Evolutionary conservation across 1,140 invertebrate genomes (phyloP).

Genomic region (Mesaphorura yosii): DNA sequence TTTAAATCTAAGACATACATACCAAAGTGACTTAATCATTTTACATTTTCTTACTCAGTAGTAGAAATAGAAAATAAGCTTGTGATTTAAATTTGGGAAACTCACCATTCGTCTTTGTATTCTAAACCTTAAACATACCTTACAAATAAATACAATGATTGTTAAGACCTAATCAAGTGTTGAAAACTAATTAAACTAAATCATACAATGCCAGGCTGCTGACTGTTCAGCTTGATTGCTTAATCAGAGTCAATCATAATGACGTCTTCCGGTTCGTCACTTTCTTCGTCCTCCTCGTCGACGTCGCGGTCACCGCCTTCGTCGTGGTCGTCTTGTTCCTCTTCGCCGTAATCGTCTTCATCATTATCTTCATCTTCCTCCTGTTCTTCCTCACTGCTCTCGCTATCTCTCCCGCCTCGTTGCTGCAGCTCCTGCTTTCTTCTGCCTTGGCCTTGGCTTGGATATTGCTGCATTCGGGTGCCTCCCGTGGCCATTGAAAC

Average conservation of each 20-base stretch:
- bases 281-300: slow-evolving; percentile 3
- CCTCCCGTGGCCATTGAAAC: background rate
- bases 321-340: slow-evolving; percentile 6
- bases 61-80: no score
- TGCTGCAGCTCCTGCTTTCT: no score
- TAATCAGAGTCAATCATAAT: slow-evolving; percentile 4
- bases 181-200: no score
- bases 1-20: no score
- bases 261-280: slow-evolving; percentile 12
- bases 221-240: background rate
- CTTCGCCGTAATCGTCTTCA: slow-evolving; percentile 9
- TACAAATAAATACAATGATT: no score
- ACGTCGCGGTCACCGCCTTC: slow-evolving; percentile 4
- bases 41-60: no score
- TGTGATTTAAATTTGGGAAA: no score
- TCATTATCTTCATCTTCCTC: slow-evolving; percentile 17
- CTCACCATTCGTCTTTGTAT: no score
- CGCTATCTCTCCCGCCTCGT: slow-evolving; percentile 4
- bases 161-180: no score
- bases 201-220: background rate
- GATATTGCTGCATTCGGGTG: background rate
- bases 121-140: no score
- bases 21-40: no score
- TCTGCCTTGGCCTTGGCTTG: no score
- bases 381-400: slow-evolving; percentile 1